These are phyloP conservation scores for Muntiacus reevesi DNA, from an alignment of 2,113 vertebrate genomes.

Conservation along the genomic window DNA sequence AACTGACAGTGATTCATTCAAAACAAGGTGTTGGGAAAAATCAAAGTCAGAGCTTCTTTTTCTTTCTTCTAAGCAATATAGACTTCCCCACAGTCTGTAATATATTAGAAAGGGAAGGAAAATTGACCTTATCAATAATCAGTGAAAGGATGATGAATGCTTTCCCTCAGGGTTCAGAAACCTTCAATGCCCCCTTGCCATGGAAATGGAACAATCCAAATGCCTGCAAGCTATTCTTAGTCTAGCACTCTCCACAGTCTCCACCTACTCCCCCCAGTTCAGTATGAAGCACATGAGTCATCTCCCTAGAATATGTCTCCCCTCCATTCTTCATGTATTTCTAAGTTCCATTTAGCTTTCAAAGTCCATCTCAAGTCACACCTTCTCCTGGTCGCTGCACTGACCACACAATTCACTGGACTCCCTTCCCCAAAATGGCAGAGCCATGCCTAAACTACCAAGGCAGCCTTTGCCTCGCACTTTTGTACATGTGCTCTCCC, in stretches of 20 bases:
- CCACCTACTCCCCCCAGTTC: not conserved
- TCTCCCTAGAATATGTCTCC: not conserved
- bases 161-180: not conserved
- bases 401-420: not conserved
- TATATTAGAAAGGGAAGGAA: conserved; percentile 63
- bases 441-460: not conserved
- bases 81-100: conserved; percentile 62
- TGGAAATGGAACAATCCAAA: not conserved
- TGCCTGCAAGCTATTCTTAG: not conserved
- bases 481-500: not conserved
- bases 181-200: too few relatives aligned
- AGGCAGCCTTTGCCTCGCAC: fast-evolving
- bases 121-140: not conserved
- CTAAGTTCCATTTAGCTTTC: not conserved
- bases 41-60: conserved; percentile 73
- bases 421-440: not conserved
- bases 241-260: not conserved
- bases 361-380: not conserved
- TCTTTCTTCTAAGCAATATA: conserved; percentile 56
- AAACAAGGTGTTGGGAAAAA: conserved; percentile 77
- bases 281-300: not conserved
- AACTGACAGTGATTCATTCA: conserved; percentile 79
- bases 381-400: not conserved
- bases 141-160: not conserved
- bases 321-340: not conserved